These are phyloP conservation scores for Ophion slaviceki DNA, from an alignment of 2,888 invertebrate genomes.

Conservation along the genomic window DNA sequence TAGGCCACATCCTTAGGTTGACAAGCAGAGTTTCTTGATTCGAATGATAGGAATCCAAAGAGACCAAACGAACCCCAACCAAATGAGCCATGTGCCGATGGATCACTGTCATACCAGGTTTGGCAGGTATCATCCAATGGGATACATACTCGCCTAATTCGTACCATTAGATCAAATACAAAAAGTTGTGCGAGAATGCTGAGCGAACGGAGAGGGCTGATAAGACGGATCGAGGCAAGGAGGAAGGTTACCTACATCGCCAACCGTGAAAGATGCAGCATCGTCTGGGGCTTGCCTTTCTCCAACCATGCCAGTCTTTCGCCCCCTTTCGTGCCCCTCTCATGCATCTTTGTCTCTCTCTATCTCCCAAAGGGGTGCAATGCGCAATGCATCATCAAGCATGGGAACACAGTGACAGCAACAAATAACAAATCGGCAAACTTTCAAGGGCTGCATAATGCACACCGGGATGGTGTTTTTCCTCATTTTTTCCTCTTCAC, in stretches of 20 bases:
- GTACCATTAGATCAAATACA: neutral
- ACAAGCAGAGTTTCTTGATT: too few species aligned
- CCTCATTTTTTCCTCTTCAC: neutral
- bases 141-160: neutral
- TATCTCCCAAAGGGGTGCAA: constrained; percentile 59
- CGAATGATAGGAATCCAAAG: too few species aligned
- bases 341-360: neutral
- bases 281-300: constrained; percentile 30
- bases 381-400: constrained; percentile 71
- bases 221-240: neutral
- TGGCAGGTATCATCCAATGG: too few species aligned
- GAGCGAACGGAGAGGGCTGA: neutral
- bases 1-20: too few species aligned
- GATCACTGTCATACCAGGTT: too few species aligned
- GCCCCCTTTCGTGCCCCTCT: neutral
- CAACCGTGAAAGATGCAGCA: constrained; percentile 9
- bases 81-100: too few species aligned
- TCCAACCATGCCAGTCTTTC: constrained; percentile 10
- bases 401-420: constrained; percentile 72
- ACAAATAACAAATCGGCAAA: constrained; percentile 72
- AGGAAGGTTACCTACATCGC: constrained; percentile 9
- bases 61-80: too few species aligned
- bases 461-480: constrained; percentile 3
- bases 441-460: constrained; percentile 67
- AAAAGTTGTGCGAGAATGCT: neutral